These are phyloP conservation scores for Heliocidaris erythrogramma DNA, from an alignment of 35 echinoderm and acorn worm species.

Conservation along the genomic window DNA sequence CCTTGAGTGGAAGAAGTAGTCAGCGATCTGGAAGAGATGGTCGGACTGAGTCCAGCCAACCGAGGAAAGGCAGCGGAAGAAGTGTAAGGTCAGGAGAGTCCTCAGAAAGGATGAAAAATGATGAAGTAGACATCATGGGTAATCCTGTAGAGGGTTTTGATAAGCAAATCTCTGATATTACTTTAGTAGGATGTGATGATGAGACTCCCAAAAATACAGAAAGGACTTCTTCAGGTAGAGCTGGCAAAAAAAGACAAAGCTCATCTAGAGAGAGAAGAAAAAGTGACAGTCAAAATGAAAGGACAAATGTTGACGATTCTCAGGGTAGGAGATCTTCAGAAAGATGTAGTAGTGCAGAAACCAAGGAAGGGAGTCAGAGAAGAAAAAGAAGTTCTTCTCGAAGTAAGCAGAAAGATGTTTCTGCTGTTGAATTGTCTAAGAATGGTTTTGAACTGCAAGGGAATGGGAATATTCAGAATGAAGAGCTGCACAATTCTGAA, in stretches of 20 bases:
- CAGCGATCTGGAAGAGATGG: background rate
- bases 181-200: background rate
- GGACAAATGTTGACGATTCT: background rate
- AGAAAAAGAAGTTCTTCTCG: background rate
- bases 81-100: background rate
- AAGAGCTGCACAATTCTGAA: background rate
- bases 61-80: background rate
- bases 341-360: background rate
- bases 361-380: background rate
- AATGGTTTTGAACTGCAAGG: background rate
- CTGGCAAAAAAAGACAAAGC: background rate
- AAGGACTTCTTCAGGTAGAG: background rate
- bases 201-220: background rate
- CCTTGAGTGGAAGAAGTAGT: background rate
- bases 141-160: background rate
- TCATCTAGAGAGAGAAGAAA: slow-evolving; percentile 35
- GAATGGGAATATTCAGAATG: background rate
- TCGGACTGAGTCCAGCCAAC: background rate
- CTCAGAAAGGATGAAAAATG: background rate
- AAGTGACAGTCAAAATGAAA: slow-evolving; percentile 18
- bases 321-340: background rate
- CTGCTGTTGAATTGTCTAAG: background rate
- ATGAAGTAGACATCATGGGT: background rate
- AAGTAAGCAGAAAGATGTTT: background rate
- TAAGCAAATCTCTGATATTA: background rate